Conservation (phyloP, 2,113 vertebrate genomes). For the Sakesphorus luctuosus region DNA sequence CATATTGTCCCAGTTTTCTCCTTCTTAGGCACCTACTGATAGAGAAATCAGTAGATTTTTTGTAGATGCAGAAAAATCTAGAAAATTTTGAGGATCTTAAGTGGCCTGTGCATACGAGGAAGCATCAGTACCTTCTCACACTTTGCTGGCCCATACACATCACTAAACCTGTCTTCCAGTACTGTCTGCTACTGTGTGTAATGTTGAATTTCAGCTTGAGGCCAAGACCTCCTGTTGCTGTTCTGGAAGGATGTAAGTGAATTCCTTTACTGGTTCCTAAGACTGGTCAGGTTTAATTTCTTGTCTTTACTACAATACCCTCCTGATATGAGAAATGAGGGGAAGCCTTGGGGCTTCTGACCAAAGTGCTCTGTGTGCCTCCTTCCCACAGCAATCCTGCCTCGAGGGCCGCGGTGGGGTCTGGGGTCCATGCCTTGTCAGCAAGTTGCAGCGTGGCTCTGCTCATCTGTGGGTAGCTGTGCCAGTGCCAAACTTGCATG, state of each 20-base stretch:
- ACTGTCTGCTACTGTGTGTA: not conserved
- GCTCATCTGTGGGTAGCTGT: not conserved
- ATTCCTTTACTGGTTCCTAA: not conserved
- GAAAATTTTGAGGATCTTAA: not conserved
- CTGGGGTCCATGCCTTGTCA: rapidly evolving
- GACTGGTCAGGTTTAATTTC: not conserved
- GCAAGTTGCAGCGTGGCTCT: not conserved
- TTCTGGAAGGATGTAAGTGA: not conserved
- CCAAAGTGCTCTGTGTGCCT: rapidly evolving
- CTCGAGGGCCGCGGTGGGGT: not conserved
- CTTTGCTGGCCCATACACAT: not conserved
- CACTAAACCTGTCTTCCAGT: not conserved
- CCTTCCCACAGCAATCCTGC: rapidly evolving
- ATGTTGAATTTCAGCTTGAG: not conserved
- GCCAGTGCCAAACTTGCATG: rapidly evolving
- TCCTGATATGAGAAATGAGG: not conserved
- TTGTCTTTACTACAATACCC: not conserved
- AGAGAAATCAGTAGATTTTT: not conserved
- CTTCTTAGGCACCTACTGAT: not conserved
- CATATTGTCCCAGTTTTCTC: not conserved
- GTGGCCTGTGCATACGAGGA: not conserved
- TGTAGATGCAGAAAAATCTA: not conserved
- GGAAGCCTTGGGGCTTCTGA: not conserved
- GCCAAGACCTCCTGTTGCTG: not conserved
- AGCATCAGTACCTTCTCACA: not conserved